phyloP scores from a whole-genome alignment of 2,888 invertebrate genomes.

The Apodemia duryi region DNA sequence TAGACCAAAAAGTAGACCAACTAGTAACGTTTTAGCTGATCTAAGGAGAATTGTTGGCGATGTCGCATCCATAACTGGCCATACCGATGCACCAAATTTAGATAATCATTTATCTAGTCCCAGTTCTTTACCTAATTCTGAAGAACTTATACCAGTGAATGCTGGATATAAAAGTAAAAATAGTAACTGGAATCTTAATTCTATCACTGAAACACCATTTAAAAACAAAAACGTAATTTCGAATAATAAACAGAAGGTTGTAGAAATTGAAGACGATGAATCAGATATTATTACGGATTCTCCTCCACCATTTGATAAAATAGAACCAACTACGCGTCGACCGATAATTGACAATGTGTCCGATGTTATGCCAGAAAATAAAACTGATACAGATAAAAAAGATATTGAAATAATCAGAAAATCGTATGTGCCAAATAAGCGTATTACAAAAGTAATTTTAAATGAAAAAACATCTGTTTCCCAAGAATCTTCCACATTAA shows the following conservation, averaged over 20 bases:
- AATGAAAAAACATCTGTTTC: conserved; percentile 35
- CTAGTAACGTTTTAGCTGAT: conserved; percentile 55
- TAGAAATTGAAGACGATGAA: conserved; percentile 67
- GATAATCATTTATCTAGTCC: conserved; percentile 35
- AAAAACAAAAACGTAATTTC: conserved; percentile 50
- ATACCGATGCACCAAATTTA: conserved; percentile 44
- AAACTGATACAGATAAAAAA: conserved; percentile 44
- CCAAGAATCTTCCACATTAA: conserved; percentile 4
- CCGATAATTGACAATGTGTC: conserved; percentile 69
- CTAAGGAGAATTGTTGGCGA: conserved; percentile 68
- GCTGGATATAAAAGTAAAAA: conserved; percentile 70
- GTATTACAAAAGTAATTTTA: conserved; percentile 65
- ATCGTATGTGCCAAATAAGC: conserved; percentile 61
- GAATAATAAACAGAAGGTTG: conserved; percentile 49
- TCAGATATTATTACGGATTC: conserved; percentile 57
- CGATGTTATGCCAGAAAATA: conserved; percentile 44
- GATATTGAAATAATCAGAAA: conserved; percentile 68
- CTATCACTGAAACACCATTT: conserved; percentile 61
- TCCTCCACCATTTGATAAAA: conserved; percentile 57
- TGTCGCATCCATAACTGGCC: conserved; percentile 66
- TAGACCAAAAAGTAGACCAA: conserved; percentile 39
- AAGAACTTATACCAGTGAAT: conserved; percentile 67
- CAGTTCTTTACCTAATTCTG: conserved; percentile 58
- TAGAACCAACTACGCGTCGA: conserved; percentile 62
- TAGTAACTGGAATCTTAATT: conserved; percentile 64